These are phyloP conservation scores for Drosophila birchii DNA, from an alignment of 2,888 invertebrate genomes.

Conservation along the genomic window DNA sequence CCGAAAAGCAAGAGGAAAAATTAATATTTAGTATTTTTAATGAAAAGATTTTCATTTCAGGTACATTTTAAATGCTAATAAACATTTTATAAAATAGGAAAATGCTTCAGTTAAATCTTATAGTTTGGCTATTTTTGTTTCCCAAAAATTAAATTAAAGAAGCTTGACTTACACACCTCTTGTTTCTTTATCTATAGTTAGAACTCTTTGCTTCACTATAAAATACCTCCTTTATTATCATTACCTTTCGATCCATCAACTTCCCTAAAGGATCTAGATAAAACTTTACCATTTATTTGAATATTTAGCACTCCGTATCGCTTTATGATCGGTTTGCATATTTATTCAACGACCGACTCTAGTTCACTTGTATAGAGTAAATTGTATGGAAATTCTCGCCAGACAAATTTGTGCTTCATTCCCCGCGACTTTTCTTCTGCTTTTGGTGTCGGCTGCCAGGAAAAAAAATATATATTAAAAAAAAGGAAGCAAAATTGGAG, in stretches of 20 bases:
- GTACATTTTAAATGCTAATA: too few relatives aligned
- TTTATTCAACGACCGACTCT: constrained; percentile 32
- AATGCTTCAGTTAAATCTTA: too few relatives aligned
- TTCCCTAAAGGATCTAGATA: not conserved
- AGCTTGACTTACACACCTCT: too few relatives aligned
- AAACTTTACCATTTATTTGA: not conserved
- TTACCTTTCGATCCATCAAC: not conserved
- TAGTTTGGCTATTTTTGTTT: too few relatives aligned
- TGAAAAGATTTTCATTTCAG: too few relatives aligned
- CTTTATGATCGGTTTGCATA: constrained; percentile 26
- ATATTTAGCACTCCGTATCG: constrained; percentile 21
- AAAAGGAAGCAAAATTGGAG: constrained; percentile 13
- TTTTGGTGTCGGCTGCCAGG: constrained; percentile 50
- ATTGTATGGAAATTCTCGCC: constrained; percentile 46
- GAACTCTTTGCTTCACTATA: not conserved
- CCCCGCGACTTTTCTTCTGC: constrained; percentile 18
- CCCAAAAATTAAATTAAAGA: too few relatives aligned
- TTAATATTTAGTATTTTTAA: too few relatives aligned
- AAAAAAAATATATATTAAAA: constrained; percentile 26
- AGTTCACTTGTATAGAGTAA: constrained; percentile 37
- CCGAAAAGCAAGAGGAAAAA: too few relatives aligned
- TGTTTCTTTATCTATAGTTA: not conserved
- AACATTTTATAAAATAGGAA: too few relatives aligned
- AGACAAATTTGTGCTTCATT: constrained; percentile 47
- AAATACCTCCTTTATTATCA: not conserved